Evolutionary conservation across 2,888 invertebrate genomes (phyloP), one percentile per base, ranked within the genome.

Genomic region (Heliothis peltigera): DNA sequence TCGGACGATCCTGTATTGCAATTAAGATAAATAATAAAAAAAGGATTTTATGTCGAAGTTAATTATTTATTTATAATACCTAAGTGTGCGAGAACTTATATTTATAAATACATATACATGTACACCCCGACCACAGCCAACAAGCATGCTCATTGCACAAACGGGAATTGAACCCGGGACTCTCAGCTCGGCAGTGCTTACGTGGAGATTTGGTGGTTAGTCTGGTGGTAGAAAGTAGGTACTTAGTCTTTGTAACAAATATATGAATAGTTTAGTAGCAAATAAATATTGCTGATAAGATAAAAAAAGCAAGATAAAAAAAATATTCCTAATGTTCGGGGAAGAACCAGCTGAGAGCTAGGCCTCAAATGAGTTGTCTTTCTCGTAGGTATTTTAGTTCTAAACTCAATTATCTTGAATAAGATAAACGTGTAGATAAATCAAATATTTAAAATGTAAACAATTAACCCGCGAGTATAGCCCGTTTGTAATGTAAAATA

Each of bases 1-100:
- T 55, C 12, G 15, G 35, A 57, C 32, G 57, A 32, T 35, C 8
- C 32, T 21, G 54, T 8, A 57, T 25, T 28, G 44, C 46, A 15
- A 49, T 57, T 54, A 62, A 62, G 70, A 57, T 69, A 46, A 53
- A 17, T 10, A 46, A 49, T 44, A 54, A 54, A 68, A n/a, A 53
- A 46, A 35, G 12, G 21, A 4, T 43, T 49, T 53, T 22, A 57
- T 46, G 43, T 8, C 8, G 43, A 57, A 47, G 4, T 28, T 58
- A 43, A 66, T 21, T 28, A 32, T 22, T 12, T 15, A 43, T 48
- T 48, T 43, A 32, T 44, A 42, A 39, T 39, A 22, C n/a, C n/a
- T n/a, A n/a, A n/a, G 10, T 48, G 10, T 49, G 12, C 17, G 32
- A 25, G 32, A 64, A n/a, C n/a, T n/a, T n/a, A n/a, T n/a, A n/a